Conservation (phyloP, 1,140 invertebrate genomes). For the Leptinotarsa undecemlineata region DNA sequence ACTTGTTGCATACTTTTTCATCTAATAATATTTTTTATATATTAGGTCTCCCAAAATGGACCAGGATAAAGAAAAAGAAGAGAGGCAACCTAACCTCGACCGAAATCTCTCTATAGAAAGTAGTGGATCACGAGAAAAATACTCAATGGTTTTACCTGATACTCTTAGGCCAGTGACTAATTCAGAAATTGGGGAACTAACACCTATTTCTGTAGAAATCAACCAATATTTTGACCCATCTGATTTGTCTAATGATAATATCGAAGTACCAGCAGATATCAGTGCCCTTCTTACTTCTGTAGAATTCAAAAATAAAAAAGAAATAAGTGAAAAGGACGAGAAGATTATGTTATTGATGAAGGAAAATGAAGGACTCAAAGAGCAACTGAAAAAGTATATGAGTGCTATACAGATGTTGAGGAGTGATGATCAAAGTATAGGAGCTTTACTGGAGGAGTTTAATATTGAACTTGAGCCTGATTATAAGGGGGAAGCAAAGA, state of each 20-base stretch:
- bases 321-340: slow-evolving; percentile 45
- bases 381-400: slow-evolving; percentile 88
- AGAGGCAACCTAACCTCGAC: slow-evolving; percentile 25
- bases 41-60: neutral
- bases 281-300: slow-evolving; percentile 50
- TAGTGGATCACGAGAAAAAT: slow-evolving; percentile 49
- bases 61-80: slow-evolving; percentile 12
- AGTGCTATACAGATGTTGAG: slow-evolving; percentile 84
- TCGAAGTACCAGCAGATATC: slow-evolving; percentile 54
- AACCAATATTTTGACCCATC: slow-evolving; percentile 41
- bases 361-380: slow-evolving; percentile 85
- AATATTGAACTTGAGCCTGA: slow-evolving; percentile 56
- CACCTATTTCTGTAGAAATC: slow-evolving; percentile 55
- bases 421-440: slow-evolving; percentile 59
- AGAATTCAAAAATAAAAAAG: slow-evolving; percentile 51
- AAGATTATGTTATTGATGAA: slow-evolving; percentile 57
- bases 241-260: slow-evolving; percentile 44
- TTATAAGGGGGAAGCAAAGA: slow-evolving; percentile 74
- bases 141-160: slow-evolving; percentile 44
- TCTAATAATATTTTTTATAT: no score
- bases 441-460: slow-evolving; percentile 51
- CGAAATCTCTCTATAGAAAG: slow-evolving; percentile 49
- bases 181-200: slow-evolving; percentile 58
- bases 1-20: no score
- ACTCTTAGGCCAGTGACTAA: slow-evolving; percentile 58